Base-by-base conservation (phyloP, 2,113 vertebrate genomes). In the Rattus norvegicus region DNA sequence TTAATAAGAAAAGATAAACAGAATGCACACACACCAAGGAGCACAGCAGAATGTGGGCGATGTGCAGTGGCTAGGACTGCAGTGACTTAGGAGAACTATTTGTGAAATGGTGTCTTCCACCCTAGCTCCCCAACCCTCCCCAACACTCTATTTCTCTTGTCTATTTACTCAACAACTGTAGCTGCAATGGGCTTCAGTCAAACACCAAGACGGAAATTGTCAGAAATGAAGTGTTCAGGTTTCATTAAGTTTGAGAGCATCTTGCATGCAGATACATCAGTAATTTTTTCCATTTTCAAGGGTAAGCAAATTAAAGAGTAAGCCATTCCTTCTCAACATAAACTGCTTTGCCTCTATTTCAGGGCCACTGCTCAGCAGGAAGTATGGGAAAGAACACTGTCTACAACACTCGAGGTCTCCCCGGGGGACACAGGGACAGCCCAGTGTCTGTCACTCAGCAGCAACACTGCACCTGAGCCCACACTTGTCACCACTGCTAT, bases 201-300 rank as follows among this genome's bases (percentile, higher is more conserved):
- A 93, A 80, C 63, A 88, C 95, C 56, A 65, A 87, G n/a, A 94
- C 47, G 28, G 69, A 75, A 26, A 49, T 89, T 96, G 96, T 76
- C 65, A 94, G 88, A 93, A 90, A 69, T 24, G 90, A 91, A 85
- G 24, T 20, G 7, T 61, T 96, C 83, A 67, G 39, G 69, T 92
- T 96, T 95, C 86, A 90, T 92, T 95, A 92, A 92, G 49, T 85
- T 85, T 47, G 49, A 91, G 73, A 93, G 59, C 63, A 95, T 91
- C 69, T 91, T 91, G 94, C 95, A 97, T 94, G 93, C 65, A 97
- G 92, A 88, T 70, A 93, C 88, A 43, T 93, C 67, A 91, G 90
- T 93, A 72, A 87, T 84, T 96, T 92, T 52, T 91, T 52, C 80
- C 43, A 93, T 14, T 61, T 95, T 72, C 88, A 89, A 89, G 93